Base-by-base conservation (phyloP, 1,140 invertebrate genomes). In the Chrysoperla carnea region DNA sequence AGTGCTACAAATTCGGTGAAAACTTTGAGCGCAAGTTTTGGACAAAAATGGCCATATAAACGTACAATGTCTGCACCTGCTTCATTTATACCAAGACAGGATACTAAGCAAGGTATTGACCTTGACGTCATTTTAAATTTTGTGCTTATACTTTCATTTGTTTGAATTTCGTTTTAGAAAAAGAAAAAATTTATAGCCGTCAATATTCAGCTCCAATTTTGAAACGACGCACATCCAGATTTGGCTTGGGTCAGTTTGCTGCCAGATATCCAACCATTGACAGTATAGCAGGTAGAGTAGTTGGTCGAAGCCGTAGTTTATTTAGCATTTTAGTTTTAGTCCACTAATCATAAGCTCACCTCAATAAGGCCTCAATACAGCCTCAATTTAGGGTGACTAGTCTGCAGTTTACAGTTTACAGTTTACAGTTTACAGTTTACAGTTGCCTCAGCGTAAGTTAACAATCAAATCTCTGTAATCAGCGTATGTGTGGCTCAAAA, bases 21-120 rank as follows among this genome's bases (percentile, higher is more conserved):
- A 58, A 92, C 91, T 0, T 66, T 97, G 9, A 89, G 82, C 55
- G 80, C 84, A 8, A 91, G 87, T 57, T 81, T 95, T 55, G 86
- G 86, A 39, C 81, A 81, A 14, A 95, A 94, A 65, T 91, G 88
- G 75, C 87, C 92, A 8, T 96, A 95, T 57, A 91, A 96, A 61
- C 69, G 93, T 41, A 91, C 90, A 37, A 85, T 89, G 73, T 90
- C 86, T 8, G 84, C 87, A 8, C 85, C 86, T 0, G 81, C 84
- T 15, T 83, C 82, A 33, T 83, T 88, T 68, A 69, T 79, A 36
- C 73, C 78, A 6, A 71, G 76, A 17, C 79, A 84, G 52, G 81
- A 85, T 45, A 76, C 72, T 9, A 79, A 84, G 54, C 71, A 75
- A 69, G 81, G 84, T 84, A 65, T 54, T 17, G 15, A 36, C 39